These are phyloP conservation scores for Vanessa cardui DNA, from an alignment of 2,888 invertebrate species.

Conservation along the genomic window DNA sequence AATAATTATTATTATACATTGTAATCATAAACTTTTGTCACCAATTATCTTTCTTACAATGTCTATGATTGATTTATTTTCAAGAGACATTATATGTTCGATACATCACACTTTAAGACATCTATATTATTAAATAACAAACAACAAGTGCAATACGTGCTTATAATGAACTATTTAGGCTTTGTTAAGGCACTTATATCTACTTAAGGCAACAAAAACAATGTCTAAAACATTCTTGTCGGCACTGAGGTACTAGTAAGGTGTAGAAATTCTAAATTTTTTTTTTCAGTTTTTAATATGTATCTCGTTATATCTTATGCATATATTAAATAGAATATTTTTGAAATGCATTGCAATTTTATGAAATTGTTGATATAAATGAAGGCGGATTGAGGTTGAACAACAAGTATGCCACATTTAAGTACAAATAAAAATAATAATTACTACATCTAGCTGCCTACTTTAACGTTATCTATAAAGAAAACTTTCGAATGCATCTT, in stretches of 20 bases:
- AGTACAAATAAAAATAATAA: conserved; percentile 10
- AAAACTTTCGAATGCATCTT: neutral
- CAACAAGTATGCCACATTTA: conserved; percentile 10
- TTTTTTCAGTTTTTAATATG: neutral
- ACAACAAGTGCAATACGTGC: conserved; percentile 44
- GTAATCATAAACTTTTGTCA: neutral
- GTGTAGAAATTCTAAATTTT: neutral
- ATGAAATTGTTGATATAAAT: neutral
- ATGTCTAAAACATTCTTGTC: neutral
- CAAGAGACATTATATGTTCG: conserved; percentile 10
- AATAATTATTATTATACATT: neutral
- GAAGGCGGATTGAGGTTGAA: conserved; percentile 11
- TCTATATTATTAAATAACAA: conserved; percentile 36
- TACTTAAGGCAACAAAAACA: conserved; percentile 57
- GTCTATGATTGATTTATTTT: neutral
- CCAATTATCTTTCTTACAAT: neutral
- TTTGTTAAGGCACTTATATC: conserved; percentile 66
- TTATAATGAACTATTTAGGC: conserved; percentile 50
- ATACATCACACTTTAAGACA: conserved; percentile 26
- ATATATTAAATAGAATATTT: neutral
- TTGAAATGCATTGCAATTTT: neutral
- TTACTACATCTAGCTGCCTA: conserved; percentile 11
- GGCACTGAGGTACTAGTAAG: conserved; percentile 20
- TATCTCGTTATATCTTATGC: neutral
- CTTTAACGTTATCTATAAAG: neutral